Base-by-base conservation (phyloP, 1,140 invertebrate species). In the Formica selysi region DNA sequence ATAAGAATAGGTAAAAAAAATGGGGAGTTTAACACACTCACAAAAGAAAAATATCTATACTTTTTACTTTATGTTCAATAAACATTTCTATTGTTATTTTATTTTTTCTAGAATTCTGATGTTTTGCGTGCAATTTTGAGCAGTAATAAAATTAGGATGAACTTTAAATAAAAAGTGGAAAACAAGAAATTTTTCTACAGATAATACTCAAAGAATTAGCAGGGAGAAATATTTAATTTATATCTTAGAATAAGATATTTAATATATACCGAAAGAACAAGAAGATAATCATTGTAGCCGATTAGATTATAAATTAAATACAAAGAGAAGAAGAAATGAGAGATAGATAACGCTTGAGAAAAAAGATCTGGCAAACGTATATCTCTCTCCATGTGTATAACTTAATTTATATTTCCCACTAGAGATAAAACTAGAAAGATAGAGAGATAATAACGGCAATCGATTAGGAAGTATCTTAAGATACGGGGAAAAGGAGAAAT, bases 401-500 rank as follows among this genome's bases (percentile, higher is more conserved):
- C 26, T 29, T n/a, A 22, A 51, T 70, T 73, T 81, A 32, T 36
- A 32, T 36, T 59, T 57, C 38, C 5, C 26, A 26, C 26, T 22
- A 26, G 57, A 73, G 57, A 73, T 32, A 81, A 59, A 73, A 61
- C 10, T 32, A 48, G 38, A 48, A n/a, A 83, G 54, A 62, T 36
- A 32, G 13, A n/a, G 19, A 44, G 79, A 61, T 73, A 81, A 81
- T 73, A 73, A 83, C 44, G 44, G 38, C 54, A 74, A 38, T 38
- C 62, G 68, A 74, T 83, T 71, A 64, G 29, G 67, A 83, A 61
- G 79, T 83, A 73, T 74, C 79, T 62, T 61, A 83, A 81, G 67
- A 81, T 74, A 61, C 44, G 57, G 38, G 32, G 59, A 51, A 51
- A 85, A 51, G 70, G 32, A 57, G 76, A 68, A 70, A 68, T 78